phyloP scores from a whole-genome alignment of 1,140 invertebrate genomes.

The Yoshiicerus persimilis region DNA sequence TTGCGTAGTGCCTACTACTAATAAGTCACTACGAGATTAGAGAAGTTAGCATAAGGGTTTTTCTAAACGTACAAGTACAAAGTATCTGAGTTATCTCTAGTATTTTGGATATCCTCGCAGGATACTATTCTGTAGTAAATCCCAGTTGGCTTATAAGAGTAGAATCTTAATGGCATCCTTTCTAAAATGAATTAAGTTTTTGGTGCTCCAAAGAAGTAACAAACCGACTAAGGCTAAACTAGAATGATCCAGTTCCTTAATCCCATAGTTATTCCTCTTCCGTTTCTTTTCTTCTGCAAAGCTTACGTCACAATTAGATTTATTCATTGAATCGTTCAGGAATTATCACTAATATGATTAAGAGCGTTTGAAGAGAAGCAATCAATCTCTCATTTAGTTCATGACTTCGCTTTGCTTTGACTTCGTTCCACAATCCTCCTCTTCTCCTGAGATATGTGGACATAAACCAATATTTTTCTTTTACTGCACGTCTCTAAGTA shows the following conservation, averaged over 20 bases:
- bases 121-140: too few species aligned
- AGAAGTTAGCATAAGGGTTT: too few species aligned
- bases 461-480: background rate
- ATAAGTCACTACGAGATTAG: too few species aligned
- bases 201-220: too few species aligned
- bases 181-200: too few species aligned
- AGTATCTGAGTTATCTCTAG: too few species aligned
- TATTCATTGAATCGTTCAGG: background rate
- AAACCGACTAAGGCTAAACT: too few species aligned
- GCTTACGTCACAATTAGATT: background rate
- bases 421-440: background rate
- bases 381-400: conserved; percentile 11
- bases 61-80: too few species aligned
- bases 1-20: too few species aligned
- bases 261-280: background rate
- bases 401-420: background rate
- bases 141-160: too few species aligned
- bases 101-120: too few species aligned
- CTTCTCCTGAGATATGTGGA: background rate
- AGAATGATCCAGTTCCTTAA: background rate
- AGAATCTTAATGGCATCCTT: too few species aligned
- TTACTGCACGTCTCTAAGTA: background rate
- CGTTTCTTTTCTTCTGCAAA: background rate
- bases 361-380: background rate
- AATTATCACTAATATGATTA: conserved; percentile 31